These are phyloP conservation scores for Drosophila histrio DNA, from an alignment of 2,888 invertebrate species.

Conservation along the genomic window DNA sequence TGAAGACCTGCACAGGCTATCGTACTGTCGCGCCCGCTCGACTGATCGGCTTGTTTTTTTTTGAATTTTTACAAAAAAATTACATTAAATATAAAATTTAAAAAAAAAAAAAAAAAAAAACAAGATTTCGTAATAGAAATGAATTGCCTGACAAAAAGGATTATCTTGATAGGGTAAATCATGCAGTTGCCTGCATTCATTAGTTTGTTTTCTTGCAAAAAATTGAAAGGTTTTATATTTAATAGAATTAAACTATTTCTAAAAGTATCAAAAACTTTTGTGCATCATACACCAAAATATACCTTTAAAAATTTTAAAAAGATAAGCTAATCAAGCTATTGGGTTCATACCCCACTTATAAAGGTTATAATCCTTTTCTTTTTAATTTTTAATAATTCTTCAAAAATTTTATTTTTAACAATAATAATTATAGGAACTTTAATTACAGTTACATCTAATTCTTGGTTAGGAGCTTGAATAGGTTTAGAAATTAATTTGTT, in stretches of 20 bases:
- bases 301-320: conserved; percentile 76
- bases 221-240: conserved; percentile 82
- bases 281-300: conserved; percentile 87
- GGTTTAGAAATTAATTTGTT: conserved; percentile 88
- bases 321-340: conserved; percentile 86
- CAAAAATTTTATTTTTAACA: conserved; percentile 85
- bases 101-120: conserved; percentile 42
- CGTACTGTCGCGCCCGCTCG: too few relatives aligned
- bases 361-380: conserved; percentile 85
- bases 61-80: conserved; percentile 15
- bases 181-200: conserved; percentile 38
- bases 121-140: conserved; percentile 26
- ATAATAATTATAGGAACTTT: conserved; percentile 85
- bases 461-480: conserved; percentile 86
- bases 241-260: conserved; percentile 87
- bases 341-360: conserved; percentile 85
- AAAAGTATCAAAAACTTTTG: conserved; percentile 87
- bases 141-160: conserved; percentile 85
- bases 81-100: conserved; percentile 13
- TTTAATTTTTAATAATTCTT: conserved; percentile 85
- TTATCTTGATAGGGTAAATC: conserved; percentile 87
- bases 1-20: too few relatives aligned
- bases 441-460: conserved; percentile 85
- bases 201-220: conserved; percentile 25
- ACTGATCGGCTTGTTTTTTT: too few relatives aligned